Conservation (phyloP, 2,797 vertebrate genomes). For the Allobates femoralis region DNA sequence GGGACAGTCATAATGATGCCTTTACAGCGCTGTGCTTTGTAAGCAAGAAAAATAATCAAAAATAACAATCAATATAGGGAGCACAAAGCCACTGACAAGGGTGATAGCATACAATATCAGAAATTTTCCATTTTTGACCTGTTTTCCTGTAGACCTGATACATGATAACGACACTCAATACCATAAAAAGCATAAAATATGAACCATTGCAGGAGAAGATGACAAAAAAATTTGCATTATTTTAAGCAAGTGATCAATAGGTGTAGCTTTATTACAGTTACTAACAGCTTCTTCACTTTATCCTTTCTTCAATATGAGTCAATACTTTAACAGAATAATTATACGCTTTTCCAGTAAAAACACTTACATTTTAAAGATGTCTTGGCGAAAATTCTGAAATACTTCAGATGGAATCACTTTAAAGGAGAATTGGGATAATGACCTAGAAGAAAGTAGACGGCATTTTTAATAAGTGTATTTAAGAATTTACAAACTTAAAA, state of each 20-base stretch:
- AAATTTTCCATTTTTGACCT: neutral
- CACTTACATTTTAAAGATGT: slow-evolving; percentile 60
- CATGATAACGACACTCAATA: too few species aligned
- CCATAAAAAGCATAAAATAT: neutral
- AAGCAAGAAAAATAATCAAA: too few species aligned
- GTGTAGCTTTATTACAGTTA: neutral
- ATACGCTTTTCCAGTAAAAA: slow-evolving; percentile 17
- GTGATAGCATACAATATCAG: neutral
- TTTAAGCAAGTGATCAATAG: neutral
- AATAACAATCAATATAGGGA: neutral
- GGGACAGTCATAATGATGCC: too few species aligned
- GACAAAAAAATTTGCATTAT: slow-evolving; percentile 7
- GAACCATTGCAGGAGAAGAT: neutral
- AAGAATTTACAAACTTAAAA: slow-evolving; percentile 22
- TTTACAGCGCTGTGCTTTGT: too few species aligned
- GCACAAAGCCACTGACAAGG: neutral
- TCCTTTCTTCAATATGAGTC: slow-evolving; percentile 6
- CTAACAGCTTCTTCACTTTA: slow-evolving; percentile 1
- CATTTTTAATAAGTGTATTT: slow-evolving; percentile 33
- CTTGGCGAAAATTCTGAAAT: slow-evolving; percentile 70
- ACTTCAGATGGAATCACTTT: slow-evolving; percentile 81
- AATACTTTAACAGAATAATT: slow-evolving; percentile 29
- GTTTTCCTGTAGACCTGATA: neutral
- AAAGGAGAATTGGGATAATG: slow-evolving; percentile 80
- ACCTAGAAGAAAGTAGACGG: slow-evolving; percentile 73